These are phyloP conservation scores for Penaeus monodon DNA, from an alignment of 2,888 invertebrate genomes.

Conservation along the genomic window DNA sequence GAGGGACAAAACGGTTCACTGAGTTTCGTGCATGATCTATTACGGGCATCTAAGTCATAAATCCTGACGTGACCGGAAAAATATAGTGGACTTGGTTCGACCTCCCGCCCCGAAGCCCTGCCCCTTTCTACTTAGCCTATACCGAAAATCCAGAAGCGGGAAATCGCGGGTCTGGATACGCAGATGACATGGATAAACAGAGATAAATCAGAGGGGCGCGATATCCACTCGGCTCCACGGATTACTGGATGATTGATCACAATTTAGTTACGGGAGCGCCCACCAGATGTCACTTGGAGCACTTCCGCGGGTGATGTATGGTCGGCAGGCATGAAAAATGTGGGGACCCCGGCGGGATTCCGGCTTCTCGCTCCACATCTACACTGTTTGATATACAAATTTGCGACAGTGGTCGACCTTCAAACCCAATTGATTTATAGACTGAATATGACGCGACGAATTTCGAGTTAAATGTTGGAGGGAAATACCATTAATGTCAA, in stretches of 20 bases:
- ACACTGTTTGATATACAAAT: not conserved
- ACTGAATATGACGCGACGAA: too few species aligned
- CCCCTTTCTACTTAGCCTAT: conserved; percentile 1
- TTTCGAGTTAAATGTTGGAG: too few species aligned
- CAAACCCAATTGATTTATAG: not conserved
- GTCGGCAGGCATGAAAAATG: conserved; percentile 40
- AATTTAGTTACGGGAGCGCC: conserved; percentile 57
- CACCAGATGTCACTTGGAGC: conserved; percentile 54
- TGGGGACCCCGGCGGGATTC: not conserved
- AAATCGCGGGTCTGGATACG: conserved; percentile 46
- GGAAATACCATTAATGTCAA: too few species aligned
- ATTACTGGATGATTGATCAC: conserved; percentile 53
- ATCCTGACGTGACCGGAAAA: too few species aligned
- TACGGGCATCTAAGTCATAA: too few species aligned
- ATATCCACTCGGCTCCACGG: conserved; percentile 45
- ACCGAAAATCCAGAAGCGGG: conserved; percentile 31
- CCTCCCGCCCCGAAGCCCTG: not conserved
- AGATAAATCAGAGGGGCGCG: conserved; percentile 52
- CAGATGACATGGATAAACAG: conserved; percentile 57
- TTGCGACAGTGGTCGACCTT: not conserved
- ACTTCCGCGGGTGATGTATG: conserved; percentile 54
- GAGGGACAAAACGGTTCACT: too few species aligned
- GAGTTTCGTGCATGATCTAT: too few species aligned
- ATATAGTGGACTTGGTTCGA: not conserved
- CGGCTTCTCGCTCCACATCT: not conserved